Evolutionary conservation across 2,888 invertebrate species (phyloP), one percentile per base, ranked within the genome.

Genomic region (Digitonthophagus gazella): DNA sequence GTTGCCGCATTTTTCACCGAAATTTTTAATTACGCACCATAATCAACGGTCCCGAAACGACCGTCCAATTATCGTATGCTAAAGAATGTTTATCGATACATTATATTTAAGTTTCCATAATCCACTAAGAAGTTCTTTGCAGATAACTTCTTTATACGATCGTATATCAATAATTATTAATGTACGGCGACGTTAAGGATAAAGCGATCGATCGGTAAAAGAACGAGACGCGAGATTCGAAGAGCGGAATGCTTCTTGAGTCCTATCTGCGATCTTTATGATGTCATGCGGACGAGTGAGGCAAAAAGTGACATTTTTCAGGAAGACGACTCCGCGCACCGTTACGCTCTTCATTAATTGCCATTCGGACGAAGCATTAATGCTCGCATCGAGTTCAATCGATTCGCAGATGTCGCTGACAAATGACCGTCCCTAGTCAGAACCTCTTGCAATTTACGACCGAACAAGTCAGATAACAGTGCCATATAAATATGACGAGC

Each of bases 351-450:
- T 61, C 61, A 61, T 61, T 61, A 61, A 61, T 61, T 61, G 61
- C 61, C 61, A 61, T 20, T n/a, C 19, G 20, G 61, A 16, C 20
- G 61, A 61, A 15, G 20, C 61, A 19, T 61, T 61, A 61, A 61
- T 61, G 61, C 61, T 18, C 18, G 16, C 58, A 67, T 67, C 57
- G 63, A 58, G 70, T 68, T 66, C 64, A 68, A 68, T 65, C 54
- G 18, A 61, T 61, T 20, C 20, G 20, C 61, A 61, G 61, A 61
- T 61, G 61, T 61, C 61, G 16, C 61, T 61, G 61, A 61, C 61
- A 61, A 61, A 61, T 61, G 61, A 61, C 20, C 61, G 28, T 44
- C 28, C 8, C 28, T 44, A 44, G 6, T 8, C 8, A 44, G 8
- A 11, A 44, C 11, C 28, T 8, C 11, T 11, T 6, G 11, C 28